phyloP scores from a whole-genome alignment of 2,888 invertebrate genomes.

The Falcaria lacertinaria region DNA sequence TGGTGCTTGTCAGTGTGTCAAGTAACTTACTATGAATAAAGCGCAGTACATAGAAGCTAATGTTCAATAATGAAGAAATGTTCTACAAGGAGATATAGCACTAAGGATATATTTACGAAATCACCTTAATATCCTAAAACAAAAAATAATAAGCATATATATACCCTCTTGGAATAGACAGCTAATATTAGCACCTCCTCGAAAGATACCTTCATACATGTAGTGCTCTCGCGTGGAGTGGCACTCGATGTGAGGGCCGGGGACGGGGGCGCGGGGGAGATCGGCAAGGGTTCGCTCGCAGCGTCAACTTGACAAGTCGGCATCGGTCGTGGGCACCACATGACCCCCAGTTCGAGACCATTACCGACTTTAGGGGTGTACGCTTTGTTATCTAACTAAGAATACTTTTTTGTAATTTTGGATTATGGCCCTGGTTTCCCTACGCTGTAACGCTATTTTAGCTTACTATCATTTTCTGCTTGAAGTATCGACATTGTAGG shows the following conservation, averaged over 20 bases:
- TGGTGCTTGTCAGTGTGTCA: too few relatives aligned
- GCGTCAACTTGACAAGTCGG: constrained; percentile 72
- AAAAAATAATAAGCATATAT: not conserved
- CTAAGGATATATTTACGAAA: too few relatives aligned
- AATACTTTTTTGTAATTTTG: constrained; percentile 7
- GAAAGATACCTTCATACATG: constrained; percentile 59
- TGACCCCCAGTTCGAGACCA: constrained; percentile 65
- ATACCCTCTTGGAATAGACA: constrained; percentile 6
- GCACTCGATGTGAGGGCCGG: constrained; percentile 28
- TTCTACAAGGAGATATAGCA: too few relatives aligned
- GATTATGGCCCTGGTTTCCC: too few relatives aligned
- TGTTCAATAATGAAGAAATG: too few relatives aligned
- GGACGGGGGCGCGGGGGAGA: constrained; percentile 15
- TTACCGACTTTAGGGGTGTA: constrained; percentile 57
- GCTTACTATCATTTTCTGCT: too few relatives aligned
- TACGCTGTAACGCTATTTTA: too few relatives aligned
- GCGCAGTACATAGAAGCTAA: too few relatives aligned
- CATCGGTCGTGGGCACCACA: constrained; percentile 49
- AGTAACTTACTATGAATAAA: too few relatives aligned
- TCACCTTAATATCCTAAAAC: too few relatives aligned
- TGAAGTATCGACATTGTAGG: too few relatives aligned
- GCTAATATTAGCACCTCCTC: constrained; percentile 46
- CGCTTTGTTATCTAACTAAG: constrained; percentile 44
- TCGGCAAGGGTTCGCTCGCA: constrained; percentile 46
- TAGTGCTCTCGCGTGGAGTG: constrained; percentile 23